Conservation (phyloP, 2,113 vertebrate genomes). For the Eleginops maclovinus region DNA sequence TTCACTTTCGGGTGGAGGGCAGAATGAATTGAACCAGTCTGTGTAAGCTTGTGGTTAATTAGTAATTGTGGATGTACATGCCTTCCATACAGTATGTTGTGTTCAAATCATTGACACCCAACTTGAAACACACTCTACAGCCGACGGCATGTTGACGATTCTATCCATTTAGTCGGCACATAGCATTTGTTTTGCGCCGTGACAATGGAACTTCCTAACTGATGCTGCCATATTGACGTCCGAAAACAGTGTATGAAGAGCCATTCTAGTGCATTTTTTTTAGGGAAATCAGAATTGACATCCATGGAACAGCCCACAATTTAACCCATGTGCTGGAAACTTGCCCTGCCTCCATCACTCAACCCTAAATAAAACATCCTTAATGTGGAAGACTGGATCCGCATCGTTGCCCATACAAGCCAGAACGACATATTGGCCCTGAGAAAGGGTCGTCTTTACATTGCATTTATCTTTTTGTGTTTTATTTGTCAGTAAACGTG, state of each 20-base stretch:
- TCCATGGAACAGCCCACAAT: background rate
- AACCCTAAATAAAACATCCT: background rate
- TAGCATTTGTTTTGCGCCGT: slow-evolving; percentile 14
- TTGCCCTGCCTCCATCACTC: background rate
- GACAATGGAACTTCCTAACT: slow-evolving; percentile 10
- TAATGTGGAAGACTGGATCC: slow-evolving; percentile 1
- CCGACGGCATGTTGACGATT: background rate
- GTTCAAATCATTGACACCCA: background rate
- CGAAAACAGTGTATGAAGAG: background rate
- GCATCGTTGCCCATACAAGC: background rate
- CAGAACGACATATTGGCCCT: slow-evolving; percentile 15
- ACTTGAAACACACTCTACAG: background rate
- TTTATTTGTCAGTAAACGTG: slow-evolving; percentile 74
- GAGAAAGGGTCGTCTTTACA: slow-evolving; percentile 41
- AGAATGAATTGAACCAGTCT: slow-evolving; percentile 16
- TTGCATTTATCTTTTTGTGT: slow-evolving; percentile 63
- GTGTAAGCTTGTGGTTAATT: slow-evolving; percentile 42
- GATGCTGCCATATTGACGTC: background rate
- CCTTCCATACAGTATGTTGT: slow-evolving; percentile 13
- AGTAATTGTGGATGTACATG: slow-evolving; percentile 17
- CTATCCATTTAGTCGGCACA: slow-evolving; percentile 17
- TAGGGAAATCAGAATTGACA: slow-evolving; percentile 1
- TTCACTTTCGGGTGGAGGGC: background rate
- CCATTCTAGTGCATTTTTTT: background rate
- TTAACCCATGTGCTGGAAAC: background rate